Conservation (phyloP, 1,140 invertebrate genomes). For the Papilio dardanus region DNA sequence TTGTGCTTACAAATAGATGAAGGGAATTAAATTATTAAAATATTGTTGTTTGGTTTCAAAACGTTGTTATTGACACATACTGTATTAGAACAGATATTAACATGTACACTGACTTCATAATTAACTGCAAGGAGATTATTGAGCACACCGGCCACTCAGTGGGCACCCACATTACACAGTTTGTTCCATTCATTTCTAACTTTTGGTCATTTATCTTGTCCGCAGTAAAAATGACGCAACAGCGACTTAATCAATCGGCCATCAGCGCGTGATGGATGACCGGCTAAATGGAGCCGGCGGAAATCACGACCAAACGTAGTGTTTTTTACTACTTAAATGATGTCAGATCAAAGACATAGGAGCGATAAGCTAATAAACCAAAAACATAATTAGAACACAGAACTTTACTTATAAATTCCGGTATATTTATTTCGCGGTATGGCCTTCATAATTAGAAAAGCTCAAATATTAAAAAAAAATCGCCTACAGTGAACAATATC, state of each 20-base stretch:
- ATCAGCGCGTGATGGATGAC: conserved; percentile 50
- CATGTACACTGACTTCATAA: no score
- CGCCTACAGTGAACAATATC: neutral
- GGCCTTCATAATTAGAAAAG: neutral
- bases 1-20: neutral
- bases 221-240: conserved; percentile 47
- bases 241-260: conserved; percentile 49
- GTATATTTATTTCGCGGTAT: neutral
- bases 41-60: no score
- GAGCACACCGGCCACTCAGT: no score
- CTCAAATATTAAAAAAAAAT: neutral
- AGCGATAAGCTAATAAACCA: neutral
- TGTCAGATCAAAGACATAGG: neutral
- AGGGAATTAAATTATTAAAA: no score
- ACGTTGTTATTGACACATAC: no score
- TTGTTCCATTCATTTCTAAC: conserved; percentile 3
- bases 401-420: neutral
- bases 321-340: neutral
- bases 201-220: conserved; percentile 43
- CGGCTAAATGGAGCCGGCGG: neutral
- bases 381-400: neutral
- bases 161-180: no score
- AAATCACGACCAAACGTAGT: neutral
- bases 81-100: no score
- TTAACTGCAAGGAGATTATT: no score